Base-by-base conservation (phyloP, 2,888 invertebrate species). In the Acleris emargana region DNA sequence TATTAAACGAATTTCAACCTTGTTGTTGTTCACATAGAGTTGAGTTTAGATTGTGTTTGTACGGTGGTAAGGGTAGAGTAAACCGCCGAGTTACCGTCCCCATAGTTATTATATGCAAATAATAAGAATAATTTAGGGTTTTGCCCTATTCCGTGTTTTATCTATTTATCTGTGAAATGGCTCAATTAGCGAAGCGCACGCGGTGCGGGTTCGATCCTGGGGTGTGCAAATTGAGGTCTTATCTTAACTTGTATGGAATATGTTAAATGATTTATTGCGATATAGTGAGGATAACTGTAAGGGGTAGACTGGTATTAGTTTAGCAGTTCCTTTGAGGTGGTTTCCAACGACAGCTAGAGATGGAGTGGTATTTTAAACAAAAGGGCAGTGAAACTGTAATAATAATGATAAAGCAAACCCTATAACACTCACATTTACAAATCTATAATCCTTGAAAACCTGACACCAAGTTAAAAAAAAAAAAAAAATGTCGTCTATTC, bases 161-260 rank as follows among this genome's bases (percentile, higher is more conserved):
- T 92, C 91, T 89, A 87, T 89, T 91, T 91, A 91, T 91, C 91
- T 91, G 86, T 89, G 87, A 87, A 90, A 91, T 89, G 84, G 91
- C 87, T 91, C 92, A 91, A 92, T 92, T 91, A 91, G 88, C 70
- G 75, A 82, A 79, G 84, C 85, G 82, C 82, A 71, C 73, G 69
- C 62, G 66, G 68, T 72, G 69, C 61, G 66, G 68, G 66, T 49
- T 64, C 64, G 60, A 62, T 45, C 42, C 58, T 68, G 68, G 69
- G 68, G 70, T 68, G 81, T 81, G 83, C 76, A 79, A 82, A 85
- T 82, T 70, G 73, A 72, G 72, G 71, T 73, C 76, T 76, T 86
- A 87, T 87, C 85, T 81, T 73, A 73, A 76, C 75, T 75, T 69
- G 76, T 82, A 78, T 83, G 76, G 81, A 90, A 89, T 91, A 90